These are phyloP conservation scores for Dipodomys stephensi DNA, from an alignment of 2,113 vertebrate species.

Conservation along the genomic window DNA sequence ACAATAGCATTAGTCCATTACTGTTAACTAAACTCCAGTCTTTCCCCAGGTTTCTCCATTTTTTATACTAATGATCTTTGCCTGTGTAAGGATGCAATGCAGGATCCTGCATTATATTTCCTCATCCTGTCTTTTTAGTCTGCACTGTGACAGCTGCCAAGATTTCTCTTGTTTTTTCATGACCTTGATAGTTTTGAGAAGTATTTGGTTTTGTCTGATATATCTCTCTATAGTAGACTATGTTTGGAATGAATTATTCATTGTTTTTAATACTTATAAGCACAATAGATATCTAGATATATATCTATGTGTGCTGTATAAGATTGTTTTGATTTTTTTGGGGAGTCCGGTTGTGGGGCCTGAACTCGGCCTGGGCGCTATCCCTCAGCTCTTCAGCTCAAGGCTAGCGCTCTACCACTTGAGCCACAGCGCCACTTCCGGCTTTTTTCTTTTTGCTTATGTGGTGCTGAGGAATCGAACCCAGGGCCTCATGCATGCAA, in stretches of 20 bases:
- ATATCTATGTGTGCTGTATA: conserved; percentile 1
- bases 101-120: background rate
- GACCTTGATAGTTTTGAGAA: conserved; percentile 29
- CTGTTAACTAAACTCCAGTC: background rate
- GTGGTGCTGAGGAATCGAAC: too few relatives aligned
- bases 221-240: conserved; percentile 15
- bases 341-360: too few relatives aligned
- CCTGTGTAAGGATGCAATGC: background rate
- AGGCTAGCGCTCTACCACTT: too few relatives aligned
- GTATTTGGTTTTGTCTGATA: conserved; percentile 10
- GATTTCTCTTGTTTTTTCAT: background rate
- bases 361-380: too few relatives aligned
- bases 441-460: too few relatives aligned
- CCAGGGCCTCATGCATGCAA: too few relatives aligned
- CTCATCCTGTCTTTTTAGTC: background rate
- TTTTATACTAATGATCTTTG: background rate
- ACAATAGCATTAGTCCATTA: background rate
- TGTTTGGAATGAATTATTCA: conserved; percentile 30
- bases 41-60: background rate
- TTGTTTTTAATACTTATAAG: conserved; percentile 37
- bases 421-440: too few relatives aligned
- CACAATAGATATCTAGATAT: background rate
- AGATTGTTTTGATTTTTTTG: conserved; percentile 21
- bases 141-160: conserved; percentile 25
- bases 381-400: too few relatives aligned